Evolutionary conservation across 2,888 invertebrate species (phyloP).

Genomic region (Leptothorax acervorum): DNA sequence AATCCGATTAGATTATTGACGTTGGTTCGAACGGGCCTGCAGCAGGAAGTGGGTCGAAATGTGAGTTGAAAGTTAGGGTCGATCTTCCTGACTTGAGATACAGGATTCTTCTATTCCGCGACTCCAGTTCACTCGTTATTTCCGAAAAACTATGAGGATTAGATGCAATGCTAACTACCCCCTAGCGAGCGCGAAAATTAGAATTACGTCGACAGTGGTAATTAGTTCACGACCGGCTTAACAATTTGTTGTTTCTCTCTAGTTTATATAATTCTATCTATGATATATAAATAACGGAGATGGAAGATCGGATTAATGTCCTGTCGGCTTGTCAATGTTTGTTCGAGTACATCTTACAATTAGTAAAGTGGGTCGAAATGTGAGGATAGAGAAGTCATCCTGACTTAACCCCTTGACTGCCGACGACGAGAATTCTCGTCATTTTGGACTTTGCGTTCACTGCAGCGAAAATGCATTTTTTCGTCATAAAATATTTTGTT

Average conservation of each 20-base stretch:
- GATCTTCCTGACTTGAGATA: constrained; percentile 11
- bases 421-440: too few species aligned
- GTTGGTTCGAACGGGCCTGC: neutral
- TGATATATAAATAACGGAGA: neutral
- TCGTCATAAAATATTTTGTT: too few species aligned
- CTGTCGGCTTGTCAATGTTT: neutral
- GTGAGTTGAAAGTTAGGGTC: neutral
- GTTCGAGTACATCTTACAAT: neutral
- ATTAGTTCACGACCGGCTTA: constrained; percentile 18
- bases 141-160: neutral
- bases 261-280: neutral
- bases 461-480: too few species aligned
- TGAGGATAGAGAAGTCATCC: neutral
- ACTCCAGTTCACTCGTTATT: neutral
- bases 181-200: neutral
- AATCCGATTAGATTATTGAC: constrained; percentile 38
- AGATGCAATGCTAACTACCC: neutral
- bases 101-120: neutral
- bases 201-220: constrained; percentile 18
- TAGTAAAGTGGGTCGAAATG: neutral
- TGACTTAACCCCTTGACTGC: neutral
- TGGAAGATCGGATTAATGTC: constrained; percentile 14
- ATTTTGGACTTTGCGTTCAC: too few species aligned
- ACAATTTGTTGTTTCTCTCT: constrained; percentile 19
- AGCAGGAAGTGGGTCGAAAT: neutral